Base-by-base conservation (phyloP, 2,888 invertebrate species). In the Anoncus sp. region DNA sequence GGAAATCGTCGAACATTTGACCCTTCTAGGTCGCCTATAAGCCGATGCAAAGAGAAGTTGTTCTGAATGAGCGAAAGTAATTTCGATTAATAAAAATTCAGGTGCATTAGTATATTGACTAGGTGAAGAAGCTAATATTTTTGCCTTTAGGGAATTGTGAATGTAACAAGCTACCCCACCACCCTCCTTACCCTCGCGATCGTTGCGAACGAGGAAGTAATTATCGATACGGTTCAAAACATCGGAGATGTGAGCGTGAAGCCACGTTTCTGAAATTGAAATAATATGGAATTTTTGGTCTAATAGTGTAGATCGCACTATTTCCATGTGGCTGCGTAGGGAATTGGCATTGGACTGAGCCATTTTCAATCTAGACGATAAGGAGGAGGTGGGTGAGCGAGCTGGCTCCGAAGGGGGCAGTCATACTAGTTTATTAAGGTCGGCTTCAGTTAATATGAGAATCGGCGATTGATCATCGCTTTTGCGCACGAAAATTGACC, bases 91-190 rank as follows among this genome's bases (percentile, higher is more conserved):
- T 12, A 43, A 12, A 43, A 7, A 43, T 43, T 43, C n/a, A 7
- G 43, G 43, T 3, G 43, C 12, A 10, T 43, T 43, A n/a, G n/a
- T 7, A 10, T n/a, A 43, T 3, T 43, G 43, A 43, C 6, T 7
- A 7, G 43, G 43, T 3, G 43, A 43, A 10, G n/a, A 12, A 3
- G 43, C 43, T n/a, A 43, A 10, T 3, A 43, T n/a, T n/a, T 43
- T 43, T n/a, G 43, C 43, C 12, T 43, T 43, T 3, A 43, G 12
- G 3, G 43, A 43, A 10, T 43, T 43, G 12, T 43, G 43, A 43
- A 43, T 43, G 12, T 43, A 43, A n/a, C 43, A 43, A 12, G 43
- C 43, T n/a, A 43, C 43, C n/a, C 43, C 43, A 10, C 43, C 43
- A 3, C 43, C 43, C 43, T 43, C 43, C n/a, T 43, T 43, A 7